phyloP scores from a whole-genome alignment of 2,797 vertebrate species.

The Delichon dasypus region DNA sequence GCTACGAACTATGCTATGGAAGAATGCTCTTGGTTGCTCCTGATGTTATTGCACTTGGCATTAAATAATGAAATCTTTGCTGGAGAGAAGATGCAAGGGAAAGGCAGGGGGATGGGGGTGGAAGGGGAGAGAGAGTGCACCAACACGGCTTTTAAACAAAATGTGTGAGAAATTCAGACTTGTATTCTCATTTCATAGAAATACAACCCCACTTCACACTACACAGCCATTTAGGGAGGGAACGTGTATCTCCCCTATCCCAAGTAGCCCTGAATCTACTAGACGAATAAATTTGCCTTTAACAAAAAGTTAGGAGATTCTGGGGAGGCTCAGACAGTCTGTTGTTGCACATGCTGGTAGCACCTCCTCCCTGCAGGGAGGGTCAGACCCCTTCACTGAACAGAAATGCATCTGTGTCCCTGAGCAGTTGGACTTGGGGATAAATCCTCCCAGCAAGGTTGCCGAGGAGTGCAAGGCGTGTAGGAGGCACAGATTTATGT shows the following conservation, averaged over 20 bases:
- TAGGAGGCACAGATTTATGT: background rate
- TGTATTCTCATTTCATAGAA: background rate
- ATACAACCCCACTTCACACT: background rate
- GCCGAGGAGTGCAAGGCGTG: background rate
- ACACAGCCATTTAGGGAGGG: background rate
- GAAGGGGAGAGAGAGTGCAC: background rate
- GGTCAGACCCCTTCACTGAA: background rate
- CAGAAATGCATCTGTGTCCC: background rate
- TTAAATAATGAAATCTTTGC: slow-evolving; percentile 51
- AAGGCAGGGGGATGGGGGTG: background rate
- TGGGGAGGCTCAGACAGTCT: background rate
- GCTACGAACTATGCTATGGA: slow-evolving; percentile 23
- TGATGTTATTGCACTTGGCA: slow-evolving; percentile 49
- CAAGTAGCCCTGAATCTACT: background rate
- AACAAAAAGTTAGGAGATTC: background rate
- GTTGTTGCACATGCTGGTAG: rapidly evolving
- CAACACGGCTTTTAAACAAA: background rate
- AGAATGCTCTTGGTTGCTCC: slow-evolving; percentile 26
- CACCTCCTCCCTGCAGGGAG: background rate
- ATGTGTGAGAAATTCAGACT: background rate
- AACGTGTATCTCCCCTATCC: background rate
- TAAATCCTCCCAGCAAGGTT: background rate
- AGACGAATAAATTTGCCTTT: background rate
- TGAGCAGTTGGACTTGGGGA: background rate
- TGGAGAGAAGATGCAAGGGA: background rate